Conservation (phyloP, 2,888 invertebrate genomes). For the Germaria angustata region DNA sequence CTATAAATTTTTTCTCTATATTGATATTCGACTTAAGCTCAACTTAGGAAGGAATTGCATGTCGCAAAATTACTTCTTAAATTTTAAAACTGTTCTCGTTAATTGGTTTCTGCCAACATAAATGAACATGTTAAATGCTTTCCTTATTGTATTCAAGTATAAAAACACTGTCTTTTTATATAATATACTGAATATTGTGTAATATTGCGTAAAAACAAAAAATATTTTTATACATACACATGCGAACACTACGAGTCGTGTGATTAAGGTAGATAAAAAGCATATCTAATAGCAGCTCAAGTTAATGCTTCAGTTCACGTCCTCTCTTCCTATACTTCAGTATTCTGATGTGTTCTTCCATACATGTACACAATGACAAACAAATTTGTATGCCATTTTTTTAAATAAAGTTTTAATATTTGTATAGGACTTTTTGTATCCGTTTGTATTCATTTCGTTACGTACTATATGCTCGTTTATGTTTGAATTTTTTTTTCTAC, state of each 20-base stretch:
- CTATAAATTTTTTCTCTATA: too few relatives aligned
- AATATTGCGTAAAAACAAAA: neutral
- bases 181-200: constrained; percentile 13
- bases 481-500: too few relatives aligned
- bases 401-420: too few relatives aligned
- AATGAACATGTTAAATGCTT: constrained; percentile 14
- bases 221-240: neutral
- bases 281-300: neutral
- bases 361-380: neutral
- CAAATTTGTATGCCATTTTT: too few relatives aligned
- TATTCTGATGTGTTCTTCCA: too few relatives aligned
- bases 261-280: neutral
- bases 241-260: neutral
- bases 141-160: neutral
- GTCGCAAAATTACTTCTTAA: too few relatives aligned
- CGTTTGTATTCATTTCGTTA: too few relatives aligned
- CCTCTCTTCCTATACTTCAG: too few relatives aligned
- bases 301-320: neutral
- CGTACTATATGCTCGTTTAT: too few relatives aligned
- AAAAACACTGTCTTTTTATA: neutral
- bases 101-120: neutral
- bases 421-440: too few relatives aligned
- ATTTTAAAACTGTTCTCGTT: neutral
- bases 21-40: too few relatives aligned
- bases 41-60: too few relatives aligned